These are phyloP conservation scores for Eueides isabella DNA, from an alignment of 1,140 invertebrate species.

Conservation along the genomic window DNA sequence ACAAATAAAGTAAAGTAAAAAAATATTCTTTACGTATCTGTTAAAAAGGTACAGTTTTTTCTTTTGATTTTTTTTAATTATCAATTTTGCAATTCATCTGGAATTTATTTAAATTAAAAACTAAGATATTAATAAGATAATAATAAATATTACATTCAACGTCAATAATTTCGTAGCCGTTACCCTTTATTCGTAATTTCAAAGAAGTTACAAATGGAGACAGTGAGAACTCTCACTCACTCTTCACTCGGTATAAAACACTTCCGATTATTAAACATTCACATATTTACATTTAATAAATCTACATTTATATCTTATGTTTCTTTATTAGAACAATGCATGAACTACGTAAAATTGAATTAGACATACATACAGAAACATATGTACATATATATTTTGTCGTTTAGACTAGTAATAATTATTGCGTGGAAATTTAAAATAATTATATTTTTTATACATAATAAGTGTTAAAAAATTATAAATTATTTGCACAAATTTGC, in stretches of 20 bases:
- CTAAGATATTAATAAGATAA: too few relatives aligned
- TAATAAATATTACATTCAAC: too few relatives aligned
- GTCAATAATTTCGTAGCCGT: neutral
- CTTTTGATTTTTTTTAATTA: too few relatives aligned
- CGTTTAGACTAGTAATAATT: conserved; percentile 18
- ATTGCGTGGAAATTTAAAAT: conserved; percentile 16
- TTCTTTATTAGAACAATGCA: neutral
- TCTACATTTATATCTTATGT: neutral
- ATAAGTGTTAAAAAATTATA: neutral
- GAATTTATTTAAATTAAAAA: too few relatives aligned
- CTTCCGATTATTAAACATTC: conserved; percentile 35
- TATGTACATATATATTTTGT: neutral
- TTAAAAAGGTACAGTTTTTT: too few relatives aligned
- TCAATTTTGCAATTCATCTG: too few relatives aligned
- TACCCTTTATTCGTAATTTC: neutral
- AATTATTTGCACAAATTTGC: neutral
- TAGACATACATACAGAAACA: neutral
- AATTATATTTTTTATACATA: neutral
- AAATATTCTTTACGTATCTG: too few relatives aligned
- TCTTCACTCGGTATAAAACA: conserved; percentile 54
- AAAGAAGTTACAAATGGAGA: neutral
- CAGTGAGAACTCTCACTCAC: conserved; percentile 4
- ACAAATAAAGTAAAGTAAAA: too few relatives aligned
- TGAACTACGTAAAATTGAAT: neutral
- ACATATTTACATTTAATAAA: conserved; percentile 19